Evolutionary conservation across 2,113 vertebrate species (phyloP).

Genomic region (Pluvialis apricaria): DNA sequence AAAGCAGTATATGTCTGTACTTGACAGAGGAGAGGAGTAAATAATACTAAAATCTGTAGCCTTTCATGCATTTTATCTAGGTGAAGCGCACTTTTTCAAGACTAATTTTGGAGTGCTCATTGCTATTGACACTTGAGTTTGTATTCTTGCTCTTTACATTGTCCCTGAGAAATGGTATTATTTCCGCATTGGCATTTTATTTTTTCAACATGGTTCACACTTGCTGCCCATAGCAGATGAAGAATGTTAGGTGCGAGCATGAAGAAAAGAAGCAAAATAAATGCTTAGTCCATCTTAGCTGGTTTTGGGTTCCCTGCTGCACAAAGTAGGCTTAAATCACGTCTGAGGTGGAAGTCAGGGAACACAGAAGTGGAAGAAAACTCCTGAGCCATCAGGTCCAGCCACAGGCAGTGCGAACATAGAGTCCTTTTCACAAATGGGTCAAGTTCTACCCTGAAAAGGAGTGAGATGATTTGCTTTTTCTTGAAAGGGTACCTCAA

Average conservation of each 20-base stretch:
- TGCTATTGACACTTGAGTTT: not conserved
- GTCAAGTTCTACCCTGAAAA: not conserved
- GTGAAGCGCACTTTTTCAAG: not conserved
- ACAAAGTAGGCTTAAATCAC: not conserved
- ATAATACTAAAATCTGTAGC: not conserved
- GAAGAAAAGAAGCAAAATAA: not conserved
- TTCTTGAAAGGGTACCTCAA: not conserved
- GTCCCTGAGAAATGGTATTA: not conserved
- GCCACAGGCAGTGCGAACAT: not conserved
- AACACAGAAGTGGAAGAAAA: not conserved
- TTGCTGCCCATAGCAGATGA: not conserved
- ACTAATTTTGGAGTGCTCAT: not conserved
- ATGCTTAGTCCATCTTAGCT: not conserved
- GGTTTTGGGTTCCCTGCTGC: not conserved
- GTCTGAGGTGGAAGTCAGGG: not conserved
- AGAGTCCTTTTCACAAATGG: not conserved
- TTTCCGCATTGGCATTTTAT: not conserved
- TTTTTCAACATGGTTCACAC: not conserved
- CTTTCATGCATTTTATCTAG: not conserved
- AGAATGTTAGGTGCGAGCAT: not conserved
- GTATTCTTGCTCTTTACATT: not conserved
- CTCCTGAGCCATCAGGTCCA: not conserved
- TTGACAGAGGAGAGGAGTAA: not conserved
- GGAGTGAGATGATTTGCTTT: not conserved
- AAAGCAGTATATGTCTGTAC: not conserved